phyloP scores from a whole-genome alignment of 2,888 invertebrate species.

The Diplolepis rosae region DNA sequence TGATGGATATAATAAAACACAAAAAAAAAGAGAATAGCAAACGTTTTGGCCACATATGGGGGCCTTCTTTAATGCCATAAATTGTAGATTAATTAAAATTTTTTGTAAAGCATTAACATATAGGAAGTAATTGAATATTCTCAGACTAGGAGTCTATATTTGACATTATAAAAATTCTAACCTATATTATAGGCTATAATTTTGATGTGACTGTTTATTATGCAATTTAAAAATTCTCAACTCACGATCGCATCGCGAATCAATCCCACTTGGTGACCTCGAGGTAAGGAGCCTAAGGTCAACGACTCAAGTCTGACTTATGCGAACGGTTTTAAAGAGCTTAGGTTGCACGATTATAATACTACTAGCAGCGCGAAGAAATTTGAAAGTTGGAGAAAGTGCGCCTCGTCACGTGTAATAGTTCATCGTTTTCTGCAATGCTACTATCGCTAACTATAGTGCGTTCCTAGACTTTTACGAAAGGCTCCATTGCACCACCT shows the following conservation, averaged over 20 bases:
- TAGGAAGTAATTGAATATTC: too few relatives aligned
- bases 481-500: conserved; percentile 27
- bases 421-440: conserved; percentile 22
- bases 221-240: conserved; percentile 1
- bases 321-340: conserved; percentile 8
- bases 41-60: too few relatives aligned
- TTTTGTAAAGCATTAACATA: too few relatives aligned
- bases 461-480: conserved; percentile 21
- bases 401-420: conserved; percentile 44
- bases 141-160: too few relatives aligned
- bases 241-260: conserved; percentile 2
- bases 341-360: conserved; percentile 23
- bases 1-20: too few relatives aligned
- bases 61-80: too few relatives aligned
- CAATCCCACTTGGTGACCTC: conserved; percentile 16
- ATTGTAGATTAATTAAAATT: too few relatives aligned
- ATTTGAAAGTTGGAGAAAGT: conserved; percentile 72
- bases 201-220: not conserved
- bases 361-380: conserved; percentile 51
- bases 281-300: conserved; percentile 27
- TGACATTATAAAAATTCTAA: too few relatives aligned
- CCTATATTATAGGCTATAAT: not conserved
- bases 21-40: too few relatives aligned
- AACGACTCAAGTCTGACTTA: conserved; percentile 28
- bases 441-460: conserved; percentile 16